Evolutionary conservation across 2,888 invertebrate species (phyloP), one percentile per base, ranked within the genome.

Genomic region (Acronicta aceris): DNA sequence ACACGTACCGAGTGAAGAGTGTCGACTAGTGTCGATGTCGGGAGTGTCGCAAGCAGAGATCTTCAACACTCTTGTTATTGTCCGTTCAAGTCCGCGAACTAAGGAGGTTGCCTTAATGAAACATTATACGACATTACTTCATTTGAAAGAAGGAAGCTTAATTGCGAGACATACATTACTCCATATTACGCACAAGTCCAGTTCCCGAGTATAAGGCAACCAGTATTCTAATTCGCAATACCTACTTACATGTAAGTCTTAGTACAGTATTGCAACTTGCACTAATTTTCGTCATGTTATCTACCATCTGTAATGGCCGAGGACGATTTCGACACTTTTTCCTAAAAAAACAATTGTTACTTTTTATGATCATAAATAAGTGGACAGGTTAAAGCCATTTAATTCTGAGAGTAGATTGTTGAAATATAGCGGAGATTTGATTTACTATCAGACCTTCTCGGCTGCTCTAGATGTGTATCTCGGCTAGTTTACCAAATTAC

Each of bases 111-210:
- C 16, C 27, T 6, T 38, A 10, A 33, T 47, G 65, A 42, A 55
- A 65, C 25, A 55, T 55, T 55, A 65, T 38, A 54, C 71, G 41
- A 65, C 56, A 50, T 71, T 65, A 55, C 65, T 42, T 49, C 16
- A 71, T 27, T 64, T 27, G 38, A 16, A 15, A 36, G 41, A 54
- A 48, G 56, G 17, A 30, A 71, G 25, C 12, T 15, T 38, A 7
- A 38, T 65, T 46, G 30, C 55, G 21, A 49, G 55, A 54, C 27
- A n/a, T 17, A 38, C 50, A 15, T 69, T 61, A 38, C 53, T 40
- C 13, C 46, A 63, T 43, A 45, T 30, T 12, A 25, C 53, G 17
- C 33, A 15, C 15, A 36, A 13, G 41, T 16, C 46, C 25, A 46
- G 46, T 46, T 46, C 46, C 30, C 13, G 30, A 15, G 42, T 17